Base-by-base conservation (phyloP, 37 sponge, comb jelly and placozoan species). In the Axinella damicornis region DNA sequence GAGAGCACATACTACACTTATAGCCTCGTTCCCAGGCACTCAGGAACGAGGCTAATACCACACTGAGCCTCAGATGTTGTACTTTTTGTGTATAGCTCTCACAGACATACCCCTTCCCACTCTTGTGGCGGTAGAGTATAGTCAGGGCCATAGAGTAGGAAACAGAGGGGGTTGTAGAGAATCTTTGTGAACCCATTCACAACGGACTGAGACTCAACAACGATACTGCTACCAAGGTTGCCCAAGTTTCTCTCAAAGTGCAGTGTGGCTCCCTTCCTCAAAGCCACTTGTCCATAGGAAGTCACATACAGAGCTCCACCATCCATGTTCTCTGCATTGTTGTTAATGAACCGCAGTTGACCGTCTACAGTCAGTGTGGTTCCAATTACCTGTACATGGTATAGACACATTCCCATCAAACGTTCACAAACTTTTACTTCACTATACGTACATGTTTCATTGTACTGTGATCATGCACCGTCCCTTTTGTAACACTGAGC, bases 91-190 rank as follows among this genome's bases (percentile, higher is more conserved):
- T n/a, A n/a, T n/a, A n/a, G n/a, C 65, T 28, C 12, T 64, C n/a
- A 19, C 28, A 18, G n/a, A 11, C 66, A 65, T 19, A 65, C 66
- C 66, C 66, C 66, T 32, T 65, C 61, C 88, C 88, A 88, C 14
- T 65, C 17, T 27, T 53, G 24, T 74, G 88, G 88, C 21, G 88
- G 19, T 30, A 38, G 22, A 19, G 20, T 24, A 9, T 65, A n/a
- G 66, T 21, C 9, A 30, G 74, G 57, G 15, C 63, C 73, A 53
- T 81, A 88, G 38, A 60, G 69, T 19, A 88, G 59, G 36, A 88
- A 88, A 53, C 88, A 88, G 25, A 81, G 76, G 19, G 88, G 81
- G 38, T 88, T 88, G 73, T 57, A 80, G 37, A 80, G 69, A 2
- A 75, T 66, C 39, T 75, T 46, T 17, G 81, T 33, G 35, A 69